phyloP scores from a whole-genome alignment of 2,888 invertebrate species.

The Orthonevra nobilis region DNA sequence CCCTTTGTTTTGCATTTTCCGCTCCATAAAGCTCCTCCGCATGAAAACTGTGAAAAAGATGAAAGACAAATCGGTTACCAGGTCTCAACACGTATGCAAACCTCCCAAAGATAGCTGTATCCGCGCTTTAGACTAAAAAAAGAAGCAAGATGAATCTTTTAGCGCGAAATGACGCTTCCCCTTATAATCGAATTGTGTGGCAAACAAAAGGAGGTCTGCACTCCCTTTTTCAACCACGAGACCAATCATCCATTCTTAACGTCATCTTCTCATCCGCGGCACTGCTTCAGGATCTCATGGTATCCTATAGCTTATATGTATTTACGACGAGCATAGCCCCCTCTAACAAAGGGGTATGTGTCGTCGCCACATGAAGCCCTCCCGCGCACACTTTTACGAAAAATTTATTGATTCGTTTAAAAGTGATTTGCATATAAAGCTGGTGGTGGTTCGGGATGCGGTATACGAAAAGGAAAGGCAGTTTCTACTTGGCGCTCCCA shows the following conservation, averaged over 20 bases:
- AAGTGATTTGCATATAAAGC: constrained; percentile 70
- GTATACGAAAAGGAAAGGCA: constrained; percentile 6
- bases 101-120: constrained; percentile 29
- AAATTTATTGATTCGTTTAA: constrained; percentile 70
- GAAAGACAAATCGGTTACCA: constrained; percentile 53
- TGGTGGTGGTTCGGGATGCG: constrained; percentile 46
- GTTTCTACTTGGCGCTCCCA: no score
- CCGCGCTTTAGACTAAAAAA: neutral
- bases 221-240: constrained; percentile 45
- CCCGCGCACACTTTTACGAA: constrained; percentile 40
- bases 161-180: constrained; percentile 48
- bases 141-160: constrained; percentile 57
- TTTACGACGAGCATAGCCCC: no score
- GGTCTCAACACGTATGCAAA: constrained; percentile 55
- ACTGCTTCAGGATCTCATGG: constrained; percentile 40
- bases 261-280: constrained; percentile 15
- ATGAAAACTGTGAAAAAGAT: constrained; percentile 11
- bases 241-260: constrained; percentile 37
- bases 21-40: constrained; percentile 54
- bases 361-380: neutral
- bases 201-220: constrained; percentile 47
- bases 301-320: constrained; percentile 9
- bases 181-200: constrained; percentile 66
- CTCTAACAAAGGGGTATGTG: no score
- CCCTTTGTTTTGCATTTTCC: constrained; percentile 67